Evolutionary conservation across 2,113 vertebrate genomes (phyloP).

Genomic region (Phylloscopus trochilus): DNA sequence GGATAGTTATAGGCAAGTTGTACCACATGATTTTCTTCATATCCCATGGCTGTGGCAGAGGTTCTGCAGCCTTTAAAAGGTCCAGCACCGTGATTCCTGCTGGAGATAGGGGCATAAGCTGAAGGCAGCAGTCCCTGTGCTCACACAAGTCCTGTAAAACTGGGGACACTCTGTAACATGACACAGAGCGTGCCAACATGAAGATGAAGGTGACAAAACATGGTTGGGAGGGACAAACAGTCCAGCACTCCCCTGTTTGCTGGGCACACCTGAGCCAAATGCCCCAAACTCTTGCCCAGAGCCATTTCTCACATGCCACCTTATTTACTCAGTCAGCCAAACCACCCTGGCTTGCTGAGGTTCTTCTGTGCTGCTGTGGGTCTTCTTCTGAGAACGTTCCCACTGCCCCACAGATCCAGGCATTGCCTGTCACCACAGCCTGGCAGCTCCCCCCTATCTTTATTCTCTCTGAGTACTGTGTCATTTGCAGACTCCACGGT

Average conservation of each 20-base stretch:
- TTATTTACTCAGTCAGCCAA: background rate
- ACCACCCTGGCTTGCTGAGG: background rate
- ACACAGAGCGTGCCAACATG: accelerated
- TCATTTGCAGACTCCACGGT: constrained; percentile 38
- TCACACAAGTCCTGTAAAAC: background rate
- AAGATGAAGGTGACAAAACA: background rate
- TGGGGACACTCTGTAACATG: too few species aligned
- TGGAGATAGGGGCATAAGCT: background rate
- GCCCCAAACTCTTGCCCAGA: background rate
- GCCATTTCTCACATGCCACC: background rate
- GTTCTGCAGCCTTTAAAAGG: background rate
- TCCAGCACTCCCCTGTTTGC: background rate
- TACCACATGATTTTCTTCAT: background rate
- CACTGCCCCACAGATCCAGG: background rate
- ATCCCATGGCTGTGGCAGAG: background rate
- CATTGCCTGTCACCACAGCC: background rate
- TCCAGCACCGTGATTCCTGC: background rate
- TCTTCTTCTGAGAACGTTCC: background rate
- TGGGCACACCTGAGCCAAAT: background rate
- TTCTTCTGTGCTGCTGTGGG: background rate
- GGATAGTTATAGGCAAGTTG: background rate
- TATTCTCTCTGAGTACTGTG: constrained; percentile 47
- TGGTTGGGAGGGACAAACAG: background rate
- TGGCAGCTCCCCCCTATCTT: background rate
- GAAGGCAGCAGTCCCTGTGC: background rate